Conservation (phyloP, 1,140 invertebrate species). For the Danaus plexippus region DNA sequence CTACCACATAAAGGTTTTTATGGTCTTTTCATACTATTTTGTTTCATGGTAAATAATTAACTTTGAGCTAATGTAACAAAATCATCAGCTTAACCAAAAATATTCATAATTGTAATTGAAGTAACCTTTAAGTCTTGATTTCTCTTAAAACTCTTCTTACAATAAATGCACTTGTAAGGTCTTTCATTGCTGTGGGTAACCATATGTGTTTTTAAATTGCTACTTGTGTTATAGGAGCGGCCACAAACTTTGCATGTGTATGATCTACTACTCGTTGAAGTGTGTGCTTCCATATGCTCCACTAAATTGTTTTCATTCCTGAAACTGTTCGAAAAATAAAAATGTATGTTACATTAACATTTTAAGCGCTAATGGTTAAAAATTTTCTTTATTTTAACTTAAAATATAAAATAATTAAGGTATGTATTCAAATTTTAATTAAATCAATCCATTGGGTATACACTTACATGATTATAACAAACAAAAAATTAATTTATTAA, state of each 20-base stretch:
- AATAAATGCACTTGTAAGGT: slow-evolving; percentile 79
- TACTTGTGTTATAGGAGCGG: slow-evolving; percentile 79
- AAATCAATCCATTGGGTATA: no score
- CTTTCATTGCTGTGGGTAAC: slow-evolving; percentile 80
- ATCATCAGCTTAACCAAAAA: no score
- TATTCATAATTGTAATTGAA: background rate
- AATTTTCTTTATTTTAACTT: no score
- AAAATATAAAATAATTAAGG: no score
- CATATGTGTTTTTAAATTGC: slow-evolving; percentile 79
- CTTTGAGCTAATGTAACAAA: no score
- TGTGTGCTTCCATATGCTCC: slow-evolving; percentile 78
- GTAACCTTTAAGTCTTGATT: slow-evolving; percentile 81
- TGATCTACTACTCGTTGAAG: slow-evolving; percentile 67
- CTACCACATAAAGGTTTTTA: no score
- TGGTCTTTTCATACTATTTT: no score
- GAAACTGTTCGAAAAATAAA: slow-evolving; percentile 71
- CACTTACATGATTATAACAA: background rate
- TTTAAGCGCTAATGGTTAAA: no score
- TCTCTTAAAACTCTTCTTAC: slow-evolving; percentile 82
- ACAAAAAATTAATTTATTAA: background rate
- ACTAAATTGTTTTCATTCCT: slow-evolving; percentile 78
- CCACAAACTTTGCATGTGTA: slow-evolving; percentile 79
- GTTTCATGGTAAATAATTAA: no score
- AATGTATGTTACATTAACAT: no score
- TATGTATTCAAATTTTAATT: no score